Base-by-base conservation (phyloP, 2,113 vertebrate species). In the Gila orcuttii region DNA sequence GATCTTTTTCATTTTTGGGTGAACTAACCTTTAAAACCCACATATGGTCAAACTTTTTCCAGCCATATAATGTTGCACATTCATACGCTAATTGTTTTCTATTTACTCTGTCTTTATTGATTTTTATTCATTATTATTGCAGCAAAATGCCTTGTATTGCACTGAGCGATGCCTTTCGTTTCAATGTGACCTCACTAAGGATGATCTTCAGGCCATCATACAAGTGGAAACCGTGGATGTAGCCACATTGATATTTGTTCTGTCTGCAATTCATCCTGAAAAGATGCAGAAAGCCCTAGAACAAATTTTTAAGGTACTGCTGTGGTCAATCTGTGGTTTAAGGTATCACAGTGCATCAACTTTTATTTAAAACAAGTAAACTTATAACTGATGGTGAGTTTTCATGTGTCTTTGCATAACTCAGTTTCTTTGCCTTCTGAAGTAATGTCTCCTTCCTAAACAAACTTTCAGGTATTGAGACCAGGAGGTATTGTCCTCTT, bases 191-290 rank as follows among this genome's bases (percentile, higher is more conserved):
- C 93, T 99, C 78, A 99, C 98, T 4, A 94, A 92, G 93, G 97
- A 98, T 42, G 95, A 97, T 84, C 95, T 99, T 87, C 90, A 93
- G 42, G 90, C 94, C 45, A 94, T 94, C 1, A 87, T 99, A 5
- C 94, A 95, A 0, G 91, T 93, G 71, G 93, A 93, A 57, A 95
- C 96, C 0, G 95, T 99, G 86, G 97, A 99, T 87, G 95, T 95
- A 1, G 94, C 94, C 85, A 97, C 92, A 0, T 93, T 99, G 86
- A 96, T 99, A 93, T 99, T 99, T 87, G 97, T 99, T 64, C 95
- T 99, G 77, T 99, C 98, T 21, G 96, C 97, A 55, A 71, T 99
- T 90, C 98, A 99, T 89, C 98, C 98, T 4, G 96, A 98, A 68
- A 99, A 97, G 95, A 99, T 99, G 98, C 94, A 85, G 87, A 92